Evolutionary conservation across 1,140 invertebrate species (phyloP).

Genomic region (Carcinoscorpius rotundicauda): DNA sequence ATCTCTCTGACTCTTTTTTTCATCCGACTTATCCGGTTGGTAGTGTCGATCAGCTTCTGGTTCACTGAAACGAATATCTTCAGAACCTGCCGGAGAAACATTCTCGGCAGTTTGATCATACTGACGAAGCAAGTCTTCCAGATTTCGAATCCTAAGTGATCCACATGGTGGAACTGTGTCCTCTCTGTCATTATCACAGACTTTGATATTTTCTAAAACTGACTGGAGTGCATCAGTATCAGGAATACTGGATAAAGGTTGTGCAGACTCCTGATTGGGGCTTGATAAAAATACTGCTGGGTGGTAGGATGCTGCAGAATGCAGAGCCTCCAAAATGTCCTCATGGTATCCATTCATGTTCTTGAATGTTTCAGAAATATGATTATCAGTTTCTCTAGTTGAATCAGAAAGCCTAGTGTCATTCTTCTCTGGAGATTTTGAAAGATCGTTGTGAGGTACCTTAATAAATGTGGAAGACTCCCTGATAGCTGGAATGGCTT

Average conservation of each 20-base stretch:
- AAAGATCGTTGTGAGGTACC: conserved; percentile 55
- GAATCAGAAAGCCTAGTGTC: too few species aligned
- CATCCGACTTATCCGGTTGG: neutral
- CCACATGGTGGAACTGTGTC: conserved; percentile 30
- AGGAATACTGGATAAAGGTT: conserved; percentile 4
- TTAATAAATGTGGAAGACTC: conserved; percentile 59
- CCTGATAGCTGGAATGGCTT: too few species aligned
- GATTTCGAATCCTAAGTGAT: conserved; percentile 61
- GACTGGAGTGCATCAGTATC: conserved; percentile 15
- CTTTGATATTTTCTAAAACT: conserved; percentile 24
- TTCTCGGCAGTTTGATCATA: conserved; percentile 72
- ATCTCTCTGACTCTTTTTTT: too few species aligned
- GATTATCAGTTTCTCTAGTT: too few species aligned
- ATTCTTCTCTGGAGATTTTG: conserved; percentile 42
- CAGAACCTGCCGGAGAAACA: conserved; percentile 60
- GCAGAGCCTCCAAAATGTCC: conserved; percentile 73
- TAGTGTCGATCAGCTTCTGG: conserved; percentile 75
- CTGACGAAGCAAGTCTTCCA: conserved; percentile 81
- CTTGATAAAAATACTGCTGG: conserved; percentile 11
- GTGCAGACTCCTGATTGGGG: too few species aligned
- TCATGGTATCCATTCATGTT: conserved; percentile 85
- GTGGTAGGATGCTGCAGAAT: conserved; percentile 16
- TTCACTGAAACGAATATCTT: conserved; percentile 82
- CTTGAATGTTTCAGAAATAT: conserved; percentile 40
- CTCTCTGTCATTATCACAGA: conserved; percentile 23